These are phyloP conservation scores for Aphis craccivora DNA, from an alignment of 1,140 invertebrate genomes.

Conservation along the genomic window DNA sequence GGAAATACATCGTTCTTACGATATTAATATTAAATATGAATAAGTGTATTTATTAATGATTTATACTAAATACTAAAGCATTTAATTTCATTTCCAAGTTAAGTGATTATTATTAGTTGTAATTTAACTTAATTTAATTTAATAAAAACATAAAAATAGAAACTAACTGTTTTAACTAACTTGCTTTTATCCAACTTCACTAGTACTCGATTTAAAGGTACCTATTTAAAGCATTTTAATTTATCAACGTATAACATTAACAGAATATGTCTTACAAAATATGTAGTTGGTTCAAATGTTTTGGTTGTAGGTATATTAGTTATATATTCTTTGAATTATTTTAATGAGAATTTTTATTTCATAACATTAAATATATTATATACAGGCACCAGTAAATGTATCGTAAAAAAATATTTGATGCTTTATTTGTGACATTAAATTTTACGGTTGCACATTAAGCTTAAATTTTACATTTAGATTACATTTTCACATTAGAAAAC, in stretches of 20 bases:
- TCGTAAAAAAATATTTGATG: constrained; percentile 2
- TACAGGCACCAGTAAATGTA: not conserved
- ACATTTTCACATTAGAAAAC: not conserved
- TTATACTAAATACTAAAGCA: no score
- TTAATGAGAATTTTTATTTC: not conserved
- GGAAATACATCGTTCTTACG: no score
- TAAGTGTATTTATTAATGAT: no score
- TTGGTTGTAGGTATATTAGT: not conserved
- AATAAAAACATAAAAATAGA: no score
- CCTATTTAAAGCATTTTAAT: not conserved
- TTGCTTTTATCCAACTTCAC: not conserved
- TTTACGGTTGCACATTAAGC: not conserved
- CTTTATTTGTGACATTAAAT: not conserved
- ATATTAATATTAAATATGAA: no score
- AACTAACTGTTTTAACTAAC: no score
- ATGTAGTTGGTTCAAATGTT: not conserved
- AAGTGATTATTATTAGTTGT: no score
- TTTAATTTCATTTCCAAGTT: no score
- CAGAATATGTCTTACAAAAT: not conserved
- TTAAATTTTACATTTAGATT: constrained; percentile 18
- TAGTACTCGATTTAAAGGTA: not conserved
- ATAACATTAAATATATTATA: not conserved
- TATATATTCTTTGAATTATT: not conserved
- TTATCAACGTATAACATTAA: not conserved
- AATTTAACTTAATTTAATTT: no score